Percentiles rank a stretch among this genome's conserved stretches.
Conservation (phyloP, 2,113 vertebrate genomes). For the Spizaetus ornatus region DNA sequence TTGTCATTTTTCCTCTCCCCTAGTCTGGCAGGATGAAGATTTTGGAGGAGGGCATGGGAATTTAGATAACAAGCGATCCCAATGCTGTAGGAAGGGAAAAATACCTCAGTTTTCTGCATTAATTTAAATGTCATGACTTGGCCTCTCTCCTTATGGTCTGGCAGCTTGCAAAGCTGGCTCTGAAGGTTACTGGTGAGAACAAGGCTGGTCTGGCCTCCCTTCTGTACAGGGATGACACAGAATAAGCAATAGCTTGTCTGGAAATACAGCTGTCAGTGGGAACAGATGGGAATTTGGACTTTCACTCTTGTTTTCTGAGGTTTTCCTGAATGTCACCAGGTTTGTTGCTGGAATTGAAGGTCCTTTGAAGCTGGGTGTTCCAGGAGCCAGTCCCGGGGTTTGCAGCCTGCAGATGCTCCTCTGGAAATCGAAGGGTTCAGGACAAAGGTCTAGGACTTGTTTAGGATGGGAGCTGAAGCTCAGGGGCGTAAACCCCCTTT, state of each 20-base stretch:
- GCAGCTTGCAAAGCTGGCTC: background rate
- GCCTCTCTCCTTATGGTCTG: background rate
- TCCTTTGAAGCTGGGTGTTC: background rate
- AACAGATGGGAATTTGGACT: background rate
- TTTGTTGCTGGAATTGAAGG: background rate
- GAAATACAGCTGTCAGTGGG: background rate
- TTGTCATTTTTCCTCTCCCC: background rate
- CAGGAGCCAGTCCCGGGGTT: background rate
- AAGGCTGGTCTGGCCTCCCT: background rate
- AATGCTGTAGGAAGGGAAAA: background rate
- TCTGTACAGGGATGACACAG: background rate
- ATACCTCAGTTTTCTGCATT: background rate
- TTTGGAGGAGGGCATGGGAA: background rate
- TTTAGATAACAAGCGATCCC: background rate
- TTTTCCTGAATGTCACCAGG: fast-evolving
- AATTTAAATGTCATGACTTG: background rate
- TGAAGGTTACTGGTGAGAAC: background rate
- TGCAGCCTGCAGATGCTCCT: background rate
- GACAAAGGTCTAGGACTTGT: background rate
- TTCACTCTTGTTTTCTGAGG: background rate
- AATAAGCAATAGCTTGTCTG: background rate
- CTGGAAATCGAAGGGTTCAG: background rate
- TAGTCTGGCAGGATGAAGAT: background rate
- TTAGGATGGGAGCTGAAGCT: background rate
- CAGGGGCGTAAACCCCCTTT: background rate